Base-by-base conservation (phyloP, 2,888 invertebrate genomes). In the Luffia ferchaultella region DNA sequence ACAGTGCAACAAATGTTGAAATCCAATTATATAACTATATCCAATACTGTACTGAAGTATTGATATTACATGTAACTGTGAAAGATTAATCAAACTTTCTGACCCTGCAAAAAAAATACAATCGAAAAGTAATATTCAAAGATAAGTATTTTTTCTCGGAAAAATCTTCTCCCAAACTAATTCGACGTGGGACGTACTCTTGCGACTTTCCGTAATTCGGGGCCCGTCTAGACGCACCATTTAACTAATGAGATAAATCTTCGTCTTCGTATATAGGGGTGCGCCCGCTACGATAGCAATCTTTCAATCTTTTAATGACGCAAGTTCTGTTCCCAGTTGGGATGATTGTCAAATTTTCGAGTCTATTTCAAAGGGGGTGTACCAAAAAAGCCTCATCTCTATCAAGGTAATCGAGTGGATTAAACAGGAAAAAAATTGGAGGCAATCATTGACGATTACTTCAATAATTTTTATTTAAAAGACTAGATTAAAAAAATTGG, bases 181-280 rank as follows among this genome's bases (percentile, higher is more conserved):
- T 30, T 30, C 30, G 30, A 30, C 30, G 5, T 30, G 30, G 12
- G 30, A 12, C 30, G 30, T 30, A 58, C 58, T 59, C 61, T 54
- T 58, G 56, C 60, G 53, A 58, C 56, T 63, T 52, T 64, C 65
- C 63, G 67, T 64, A 66, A 68, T 63, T 60, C 60, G 60, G 51
- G 58, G 44, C 51, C 41, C 43, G 57, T 62, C 68, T 69, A 67
- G 65, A 64, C 76, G 75, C 68, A 62, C 73, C 78, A 79, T 82
- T 82, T 74, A 78, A 78, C 79, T 77, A 78, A 82, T 76, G 73
- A 77, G 75, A 80, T 79, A 76, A 80, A 76, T 78, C 75, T 73
- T 64, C 63, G 64, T 58, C 60, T 56, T 16, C 16, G 17, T 16
- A n/a, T 53, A 57, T 41, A 43, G 58, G 63, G 70, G 70, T 58